phyloP scores from a whole-genome alignment of 2,888 invertebrate species.

The Phlogophora meticulosa region DNA sequence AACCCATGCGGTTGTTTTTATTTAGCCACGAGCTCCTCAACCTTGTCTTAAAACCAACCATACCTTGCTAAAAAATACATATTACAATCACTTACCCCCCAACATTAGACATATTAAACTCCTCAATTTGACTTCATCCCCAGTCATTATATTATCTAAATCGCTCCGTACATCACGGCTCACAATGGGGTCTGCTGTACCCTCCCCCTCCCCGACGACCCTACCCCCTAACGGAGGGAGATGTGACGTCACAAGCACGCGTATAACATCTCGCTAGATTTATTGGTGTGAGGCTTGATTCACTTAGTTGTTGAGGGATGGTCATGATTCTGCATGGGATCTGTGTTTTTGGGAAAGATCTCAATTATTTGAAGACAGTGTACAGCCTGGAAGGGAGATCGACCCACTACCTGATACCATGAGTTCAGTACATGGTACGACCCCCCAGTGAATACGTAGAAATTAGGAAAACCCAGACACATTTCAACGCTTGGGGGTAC shows the following conservation, averaged over 20 bases:
- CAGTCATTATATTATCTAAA: conserved; percentile 65
- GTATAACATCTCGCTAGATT: conserved; percentile 59
- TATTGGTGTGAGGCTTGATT: conserved; percentile 64
- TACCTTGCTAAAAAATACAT: no score
- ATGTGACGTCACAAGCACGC: conserved; percentile 53
- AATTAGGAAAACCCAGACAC: no score
- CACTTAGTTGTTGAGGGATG: conserved; percentile 31
- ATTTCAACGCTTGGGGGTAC: no score
- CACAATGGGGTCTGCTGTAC: conserved; percentile 49
- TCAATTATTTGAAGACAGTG: no score
- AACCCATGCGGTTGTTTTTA: no score
- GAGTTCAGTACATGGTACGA: no score
- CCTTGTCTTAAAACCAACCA: no score
- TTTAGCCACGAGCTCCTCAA: no score
- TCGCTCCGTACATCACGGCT: conserved; percentile 64
- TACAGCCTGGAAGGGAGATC: no score
- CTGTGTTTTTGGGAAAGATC: no score
- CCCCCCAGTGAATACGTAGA: no score
- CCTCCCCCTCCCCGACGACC: conserved; percentile 3
- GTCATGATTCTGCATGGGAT: conserved; percentile 39
- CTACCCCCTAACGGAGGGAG: conserved; percentile 1
- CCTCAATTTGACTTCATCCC: conserved; percentile 60
- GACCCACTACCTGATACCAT: no score
- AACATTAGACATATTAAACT: conserved; percentile 36
- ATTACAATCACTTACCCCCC: conserved; percentile 32